Percentiles rank a stretch among this genome's conserved stretches.
phyloP scores from a whole-genome alignment of 2,797 vertebrate genomes.

The Hoplostethus mediterraneus region DNA sequence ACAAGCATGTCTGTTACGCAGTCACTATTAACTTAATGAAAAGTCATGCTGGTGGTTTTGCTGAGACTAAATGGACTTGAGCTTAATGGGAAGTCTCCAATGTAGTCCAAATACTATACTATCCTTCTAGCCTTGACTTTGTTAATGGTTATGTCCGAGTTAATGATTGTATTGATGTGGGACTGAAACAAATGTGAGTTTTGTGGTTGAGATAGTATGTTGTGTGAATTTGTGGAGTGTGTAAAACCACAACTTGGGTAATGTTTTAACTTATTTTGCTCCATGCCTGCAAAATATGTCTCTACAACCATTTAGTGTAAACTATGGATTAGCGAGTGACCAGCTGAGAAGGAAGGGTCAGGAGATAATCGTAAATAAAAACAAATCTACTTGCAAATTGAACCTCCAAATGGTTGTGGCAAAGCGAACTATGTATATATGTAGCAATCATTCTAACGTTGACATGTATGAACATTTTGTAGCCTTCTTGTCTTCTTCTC shows the following conservation, averaged over 20 bases:
- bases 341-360: constrained; percentile 5
- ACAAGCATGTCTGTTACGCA: constrained; percentile 7
- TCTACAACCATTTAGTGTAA: constrained; percentile 13
- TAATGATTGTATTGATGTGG: constrained; percentile 39
- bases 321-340: constrained; percentile 40
- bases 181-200: constrained; percentile 51
- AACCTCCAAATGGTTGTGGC: neutral
- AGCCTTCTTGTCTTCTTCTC: neutral
- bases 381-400: constrained; percentile 12
- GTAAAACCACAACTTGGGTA: constrained; percentile 36
- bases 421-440: neutral
- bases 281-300: constrained; percentile 12
- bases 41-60: constrained; percentile 16
- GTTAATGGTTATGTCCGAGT: constrained; percentile 71
- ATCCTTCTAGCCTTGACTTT: constrained; percentile 55
- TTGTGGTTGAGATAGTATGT: constrained; percentile 31
- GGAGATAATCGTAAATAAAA: constrained; percentile 1
- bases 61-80: constrained; percentile 23
- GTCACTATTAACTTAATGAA: neutral
- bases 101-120: constrained; percentile 59
- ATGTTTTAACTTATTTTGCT: constrained; percentile 24
- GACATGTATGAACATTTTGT: constrained; percentile 4
- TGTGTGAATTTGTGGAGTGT: constrained; percentile 49
- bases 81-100: constrained; percentile 21
- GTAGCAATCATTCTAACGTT: neutral